A percentile compares a stretch with the other conserved stretches of the same genome.
These are phyloP conservation scores for Hassar affinis DNA, from an alignment of 2,113 vertebrate genomes.

Conservation along the genomic window DNA sequence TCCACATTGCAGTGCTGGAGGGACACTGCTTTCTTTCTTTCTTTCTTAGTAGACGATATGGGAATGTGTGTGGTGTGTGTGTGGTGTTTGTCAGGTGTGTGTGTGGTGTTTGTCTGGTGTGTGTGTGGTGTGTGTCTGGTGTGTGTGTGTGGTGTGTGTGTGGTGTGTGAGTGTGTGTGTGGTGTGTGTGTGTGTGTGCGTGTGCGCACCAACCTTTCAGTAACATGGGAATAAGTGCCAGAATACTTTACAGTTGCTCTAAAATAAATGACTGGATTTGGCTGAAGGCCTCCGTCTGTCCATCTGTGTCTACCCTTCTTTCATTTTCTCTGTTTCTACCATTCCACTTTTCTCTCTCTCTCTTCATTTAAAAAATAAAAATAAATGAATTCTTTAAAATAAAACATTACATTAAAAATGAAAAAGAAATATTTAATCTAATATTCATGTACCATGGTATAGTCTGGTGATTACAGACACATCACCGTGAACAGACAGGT, in stretches of 20 bases:
- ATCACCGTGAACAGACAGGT: not conserved
- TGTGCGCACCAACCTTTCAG: not conserved
- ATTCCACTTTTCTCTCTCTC: too few relatives aligned
- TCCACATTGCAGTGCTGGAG: constrained; percentile 13
- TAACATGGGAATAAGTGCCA: not conserved
- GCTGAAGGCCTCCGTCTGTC: not conserved
- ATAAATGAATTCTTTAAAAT: not conserved
- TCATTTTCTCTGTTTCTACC: too few relatives aligned
- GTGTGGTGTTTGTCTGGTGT: too few relatives aligned
- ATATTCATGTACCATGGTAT: not conserved
- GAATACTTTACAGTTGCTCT: not conserved
- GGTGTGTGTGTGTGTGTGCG: not conserved
- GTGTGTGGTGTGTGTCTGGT: too few relatives aligned
- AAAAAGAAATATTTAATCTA: not conserved
- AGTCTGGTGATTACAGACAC: not conserved
- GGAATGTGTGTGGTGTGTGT: too few relatives aligned
- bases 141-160: too few relatives aligned
- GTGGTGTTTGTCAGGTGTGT: too few relatives aligned
- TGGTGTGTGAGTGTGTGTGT: too few relatives aligned
- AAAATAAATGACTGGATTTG: constrained; percentile 8
- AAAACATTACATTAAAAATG: not conserved
- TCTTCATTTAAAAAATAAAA: not conserved
- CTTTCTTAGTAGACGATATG: not conserved
- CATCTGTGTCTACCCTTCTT: not conserved
- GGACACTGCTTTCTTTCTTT: constrained; percentile 19